Base-by-base conservation (phyloP, 2,888 invertebrate species). In the Coenonympha glycerion region DNA sequence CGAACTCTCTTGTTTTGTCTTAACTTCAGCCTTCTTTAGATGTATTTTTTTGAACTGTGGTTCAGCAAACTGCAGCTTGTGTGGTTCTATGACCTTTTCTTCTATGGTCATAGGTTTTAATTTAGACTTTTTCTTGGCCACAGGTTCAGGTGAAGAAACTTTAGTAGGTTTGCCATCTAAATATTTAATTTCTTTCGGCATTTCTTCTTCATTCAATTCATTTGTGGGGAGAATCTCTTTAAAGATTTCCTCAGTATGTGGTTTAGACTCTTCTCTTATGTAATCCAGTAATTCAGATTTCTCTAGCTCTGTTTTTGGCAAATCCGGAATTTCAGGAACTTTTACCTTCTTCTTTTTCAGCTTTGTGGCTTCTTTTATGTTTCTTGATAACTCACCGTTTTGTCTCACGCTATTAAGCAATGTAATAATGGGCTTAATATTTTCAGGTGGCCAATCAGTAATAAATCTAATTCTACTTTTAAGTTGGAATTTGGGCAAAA, bases 31-130 rank as follows among this genome's bases (percentile, higher is more conserved):
- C 75, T 92, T 93, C 69, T 90, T 93, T 34, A 94, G 78, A 77
- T 93, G 93, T 0, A 93, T 83, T 67, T 91, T 88, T 41, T 90
- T 90, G 57, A 92, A 90, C 61, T 90, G 90, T 1, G 92, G 90
- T 11, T 89, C 91, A 19, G 88, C 88, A 42, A 92, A 90, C 72
- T 92, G 89, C 9, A 91, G 64, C 73, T 91, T 89, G 49, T 89
- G 89, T 1, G 92, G 81, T 67, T 91, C 89, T 3, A 91, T 76
- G 66, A 90, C 88, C 61, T 90, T 89, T 59, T 89, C 82, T 72
- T 92, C 91, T 57, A 93, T 90, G 68, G 87, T 90, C 55, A 91
- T 88, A 16, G 91, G 89, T 9, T 76, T 76, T 2, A 89, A 34
- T 62, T 74, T 84, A 26, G 68, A 70, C 79, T 71, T 60, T 51